phyloP scores from a whole-genome alignment of 2,797 vertebrate species.

The Apogon talboti region DNA sequence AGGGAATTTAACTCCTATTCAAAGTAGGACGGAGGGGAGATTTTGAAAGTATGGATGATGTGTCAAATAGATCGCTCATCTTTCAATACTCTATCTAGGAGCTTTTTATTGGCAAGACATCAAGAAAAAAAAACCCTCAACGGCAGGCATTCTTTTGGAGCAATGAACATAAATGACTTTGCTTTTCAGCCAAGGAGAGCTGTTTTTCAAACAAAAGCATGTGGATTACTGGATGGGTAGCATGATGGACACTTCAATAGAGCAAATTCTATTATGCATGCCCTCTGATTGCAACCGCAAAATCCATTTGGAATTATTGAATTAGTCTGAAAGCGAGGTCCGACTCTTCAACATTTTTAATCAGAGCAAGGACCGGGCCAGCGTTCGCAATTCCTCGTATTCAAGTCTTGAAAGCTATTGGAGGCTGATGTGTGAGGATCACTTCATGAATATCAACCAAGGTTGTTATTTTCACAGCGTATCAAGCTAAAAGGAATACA shows the following conservation, averaged over 20 bases:
- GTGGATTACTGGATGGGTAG: constrained; percentile 51
- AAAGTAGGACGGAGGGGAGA: not conserved
- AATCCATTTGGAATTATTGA: constrained; percentile 77
- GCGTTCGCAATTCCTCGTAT: constrained; percentile 13
- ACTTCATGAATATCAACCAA: constrained; percentile 24
- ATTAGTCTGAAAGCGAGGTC: constrained; percentile 69
- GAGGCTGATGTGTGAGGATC: constrained; percentile 30
- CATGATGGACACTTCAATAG: constrained; percentile 70
- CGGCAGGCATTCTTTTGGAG: constrained; percentile 20
- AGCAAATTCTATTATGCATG: constrained; percentile 65
- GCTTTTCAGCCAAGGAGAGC: constrained; percentile 48
- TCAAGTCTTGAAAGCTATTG: constrained; percentile 29
- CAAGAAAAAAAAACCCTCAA: constrained; percentile 21
- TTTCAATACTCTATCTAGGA: constrained; percentile 20
- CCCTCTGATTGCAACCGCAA: constrained; percentile 68
- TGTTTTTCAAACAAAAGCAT: constrained; percentile 58
- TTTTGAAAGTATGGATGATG: constrained; percentile 17
- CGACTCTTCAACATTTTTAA: constrained; percentile 64
- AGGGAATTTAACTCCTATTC: constrained; percentile 26
- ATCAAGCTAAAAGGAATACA: constrained; percentile 23
- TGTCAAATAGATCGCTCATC: constrained; percentile 16
- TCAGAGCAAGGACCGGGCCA: constrained; percentile 43
- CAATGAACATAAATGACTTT: constrained; percentile 39
- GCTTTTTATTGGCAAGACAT: constrained; percentile 11
- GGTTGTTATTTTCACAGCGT: constrained; percentile 35